Evolutionary conservation across 64 coral and sea anemone species (phyloP).

Genomic region (Montipora sp.): DNA sequence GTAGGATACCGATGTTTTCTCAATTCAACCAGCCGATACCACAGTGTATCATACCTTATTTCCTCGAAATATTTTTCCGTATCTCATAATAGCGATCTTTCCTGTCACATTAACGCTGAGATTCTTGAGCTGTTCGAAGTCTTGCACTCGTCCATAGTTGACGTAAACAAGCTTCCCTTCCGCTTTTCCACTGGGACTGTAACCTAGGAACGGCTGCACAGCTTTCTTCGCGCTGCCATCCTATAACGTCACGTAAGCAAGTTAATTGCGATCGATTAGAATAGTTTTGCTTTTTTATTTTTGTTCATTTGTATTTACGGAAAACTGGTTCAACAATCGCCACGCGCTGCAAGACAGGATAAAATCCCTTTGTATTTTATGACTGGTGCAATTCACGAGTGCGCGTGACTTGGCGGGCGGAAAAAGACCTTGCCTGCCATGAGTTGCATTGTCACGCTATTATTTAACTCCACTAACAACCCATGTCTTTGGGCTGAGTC

Average conservation of each 20-base stretch:
- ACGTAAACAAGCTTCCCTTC: constrained; percentile 74
- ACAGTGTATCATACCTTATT: constrained; percentile 63
- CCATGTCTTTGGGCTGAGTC: too few species aligned
- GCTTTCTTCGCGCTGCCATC: constrained; percentile 35
- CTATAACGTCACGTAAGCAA: neutral
- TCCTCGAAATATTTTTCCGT: constrained; percentile 84
- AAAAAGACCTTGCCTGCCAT: too few species aligned
- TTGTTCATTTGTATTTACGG: too few species aligned
- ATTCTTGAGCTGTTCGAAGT: constrained; percentile 63
- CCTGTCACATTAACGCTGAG: constrained; percentile 16
- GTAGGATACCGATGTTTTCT: too few species aligned
- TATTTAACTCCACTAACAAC: too few species aligned
- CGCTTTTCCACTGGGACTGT: constrained; percentile 67
- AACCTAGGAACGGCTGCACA: constrained; percentile 74
- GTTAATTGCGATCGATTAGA: neutral
- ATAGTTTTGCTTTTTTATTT: too few species aligned
- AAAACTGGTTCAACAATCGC: too few species aligned
- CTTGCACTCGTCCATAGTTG: constrained; percentile 75
- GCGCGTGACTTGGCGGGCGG: too few species aligned
- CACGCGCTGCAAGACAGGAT: too few species aligned
- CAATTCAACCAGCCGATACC: neutral
- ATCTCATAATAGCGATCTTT: constrained; percentile 91
- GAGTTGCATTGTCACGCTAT: too few species aligned
- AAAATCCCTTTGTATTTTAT: too few species aligned
- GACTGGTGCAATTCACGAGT: too few species aligned